Evolutionary conservation across 1,140 invertebrate species (phyloP), one percentile per base, ranked within the genome.

Genomic region (Lepidurus arcticus): DNA sequence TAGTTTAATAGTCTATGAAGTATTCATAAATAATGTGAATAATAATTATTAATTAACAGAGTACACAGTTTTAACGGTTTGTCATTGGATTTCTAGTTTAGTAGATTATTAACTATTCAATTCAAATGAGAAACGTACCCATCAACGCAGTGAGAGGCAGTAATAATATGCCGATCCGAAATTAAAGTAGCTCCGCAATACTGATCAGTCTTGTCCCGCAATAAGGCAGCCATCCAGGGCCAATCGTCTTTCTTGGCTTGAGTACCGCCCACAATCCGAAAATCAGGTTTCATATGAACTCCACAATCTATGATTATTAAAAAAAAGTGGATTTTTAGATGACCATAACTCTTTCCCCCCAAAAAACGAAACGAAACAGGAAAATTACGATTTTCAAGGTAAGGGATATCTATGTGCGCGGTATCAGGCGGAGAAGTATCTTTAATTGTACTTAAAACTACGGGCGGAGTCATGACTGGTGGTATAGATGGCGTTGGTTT

Each of bases 151-250:
- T 95, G 93, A 2, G 92, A 0, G n/a, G 94, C 94, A 1, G 92
- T 94, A 0, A 94, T 86, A 2, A 95, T 88, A 82, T 93, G 92
- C 76, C 88, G 86, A 82, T 93, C 91, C 0, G 92, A 92, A 78
- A 95, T 91, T 4, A 95, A 86, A 0, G 89, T 90, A 1, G 92
- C 93, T 0, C 93, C 93, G 82, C 93, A 94, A 85, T 89, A 93
- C 75, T 82, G 81, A 16, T 78, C 77, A 21, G 16, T 21, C 73
- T 87, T 82, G 73, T 86, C 82, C 0, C 88, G 86, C 2, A 91
- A 86, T 34, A 93, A 82, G 1, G 91, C 91, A 0, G 88, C 92
- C 88, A 94, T 92, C 93, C 93, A 94, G 1, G 92, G 93, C 92
- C 92, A 94, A 81, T 91, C 90, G 77, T 89, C 88, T 0, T 89